Conservation (phyloP, 2,888 invertebrate species). For the Sinohyriopsis cumingii region DNA sequence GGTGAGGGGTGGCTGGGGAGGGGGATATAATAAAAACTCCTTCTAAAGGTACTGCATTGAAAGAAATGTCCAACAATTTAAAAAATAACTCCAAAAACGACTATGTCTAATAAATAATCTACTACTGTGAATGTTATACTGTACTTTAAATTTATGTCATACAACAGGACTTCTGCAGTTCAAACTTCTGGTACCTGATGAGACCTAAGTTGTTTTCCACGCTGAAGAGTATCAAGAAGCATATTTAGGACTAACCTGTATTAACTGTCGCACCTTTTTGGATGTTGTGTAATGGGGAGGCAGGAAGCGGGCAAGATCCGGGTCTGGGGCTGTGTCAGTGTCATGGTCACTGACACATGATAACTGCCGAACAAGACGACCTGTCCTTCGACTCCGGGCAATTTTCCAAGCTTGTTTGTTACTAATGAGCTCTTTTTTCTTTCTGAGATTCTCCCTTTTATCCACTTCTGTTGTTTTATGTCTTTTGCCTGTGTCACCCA, state of each 20-base stretch:
- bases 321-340: conserved; percentile 42
- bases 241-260: conserved; percentile 74
- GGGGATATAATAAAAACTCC: too few relatives aligned
- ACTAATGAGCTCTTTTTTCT: conserved; percentile 61
- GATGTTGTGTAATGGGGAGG: conserved; percentile 77
- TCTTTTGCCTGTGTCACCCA: conserved; percentile 29
- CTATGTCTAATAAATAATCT: too few relatives aligned
- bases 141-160: too few relatives aligned
- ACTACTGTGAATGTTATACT: too few relatives aligned
- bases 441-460: conserved; percentile 57
- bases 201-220: too few relatives aligned
- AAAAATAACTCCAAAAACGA: too few relatives aligned
- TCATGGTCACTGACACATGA: conserved; percentile 65
- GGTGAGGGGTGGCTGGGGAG: too few relatives aligned
- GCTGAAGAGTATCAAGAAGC: too few relatives aligned
- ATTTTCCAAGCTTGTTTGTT: conserved; percentile 49
- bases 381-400: conserved; percentile 59
- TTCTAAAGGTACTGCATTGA: too few relatives aligned
- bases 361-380: conserved; percentile 58
- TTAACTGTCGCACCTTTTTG: conserved; percentile 76
- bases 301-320: conserved; percentile 74
- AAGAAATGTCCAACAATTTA: too few relatives aligned
- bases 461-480: conserved; percentile 38
- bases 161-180: too few relatives aligned
- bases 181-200: too few relatives aligned